Evolutionary conservation across 92 coral and sea anemone genomes (phyloP).

Genomic region (Heliopora coerulea): DNA sequence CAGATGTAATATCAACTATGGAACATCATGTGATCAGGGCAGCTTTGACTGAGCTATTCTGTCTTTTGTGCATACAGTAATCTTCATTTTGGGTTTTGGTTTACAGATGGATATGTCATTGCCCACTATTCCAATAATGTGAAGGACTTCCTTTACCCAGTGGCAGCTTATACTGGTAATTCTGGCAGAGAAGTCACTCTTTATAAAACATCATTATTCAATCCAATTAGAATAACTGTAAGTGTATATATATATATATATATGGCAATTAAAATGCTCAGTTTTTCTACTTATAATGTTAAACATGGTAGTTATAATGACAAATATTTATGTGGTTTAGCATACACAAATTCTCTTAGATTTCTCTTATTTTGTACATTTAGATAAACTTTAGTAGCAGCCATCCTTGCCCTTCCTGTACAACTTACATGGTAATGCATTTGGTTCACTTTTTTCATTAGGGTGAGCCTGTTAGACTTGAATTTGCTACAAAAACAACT

Average conservation of each 20-base stretch:
- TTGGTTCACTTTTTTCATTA: background rate
- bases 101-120: constrained; percentile 89
- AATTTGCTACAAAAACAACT: constrained; percentile 94
- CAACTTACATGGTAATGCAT: background rate
- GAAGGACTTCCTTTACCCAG: constrained; percentile 83
- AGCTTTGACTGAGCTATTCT: too few relatives aligned
- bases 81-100: background rate
- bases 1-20: too few relatives aligned
- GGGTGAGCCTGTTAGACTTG: constrained; percentile 88
- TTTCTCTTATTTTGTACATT: too few relatives aligned
- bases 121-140: constrained; percentile 98
- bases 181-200: constrained; percentile 88
- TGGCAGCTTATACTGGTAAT: constrained; percentile 65
- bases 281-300: too few relatives aligned
- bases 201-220: constrained; percentile 91
- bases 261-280: too few relatives aligned
- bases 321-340: too few relatives aligned
- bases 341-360: too few relatives aligned
- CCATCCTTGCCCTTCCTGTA: too few relatives aligned
- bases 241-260: too few relatives aligned
- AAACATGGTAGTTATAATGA: too few relatives aligned
- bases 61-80: background rate
- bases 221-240: constrained; percentile 94
- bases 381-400: too few relatives aligned
- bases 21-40: too few relatives aligned